phyloP scores from a whole-genome alignment of 2,797 vertebrate genomes.

The Periophthalmus magnuspinnatus region DNA sequence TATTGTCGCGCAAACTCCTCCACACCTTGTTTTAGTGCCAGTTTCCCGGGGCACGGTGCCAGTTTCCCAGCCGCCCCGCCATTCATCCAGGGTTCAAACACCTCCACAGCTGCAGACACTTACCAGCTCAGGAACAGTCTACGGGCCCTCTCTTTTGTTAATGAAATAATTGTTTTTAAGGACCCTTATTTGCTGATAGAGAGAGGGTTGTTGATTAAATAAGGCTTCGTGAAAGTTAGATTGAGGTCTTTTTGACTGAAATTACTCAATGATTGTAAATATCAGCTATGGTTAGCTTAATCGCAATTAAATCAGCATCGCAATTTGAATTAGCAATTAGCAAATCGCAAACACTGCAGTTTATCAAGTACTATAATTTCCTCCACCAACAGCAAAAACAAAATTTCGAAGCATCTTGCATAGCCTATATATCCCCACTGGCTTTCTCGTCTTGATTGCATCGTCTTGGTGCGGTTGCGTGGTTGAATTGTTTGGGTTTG shows the following conservation, averaged over 20 bases:
- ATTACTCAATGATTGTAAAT: not conserved
- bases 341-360: not conserved
- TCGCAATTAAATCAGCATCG: too few relatives aligned
- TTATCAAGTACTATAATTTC: not conserved
- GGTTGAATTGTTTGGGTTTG: constrained; percentile 53
- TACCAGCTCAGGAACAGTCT: constrained; percentile 12
- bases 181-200: not conserved
- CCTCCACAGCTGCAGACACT: constrained; percentile 25
- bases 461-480: constrained; percentile 33
- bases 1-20: not conserved
- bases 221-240: not conserved
- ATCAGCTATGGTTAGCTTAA: too few relatives aligned
- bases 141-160: not conserved
- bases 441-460: not conserved
- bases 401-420: too few relatives aligned
- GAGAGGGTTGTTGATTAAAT: not conserved
- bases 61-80: constrained; percentile 42
- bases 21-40: constrained; percentile 10
- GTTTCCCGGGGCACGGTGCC: constrained; percentile 15
- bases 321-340: too few relatives aligned
- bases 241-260: not conserved
- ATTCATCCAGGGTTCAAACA: constrained; percentile 25
- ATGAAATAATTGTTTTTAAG: constrained; percentile 7
- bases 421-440: not conserved
- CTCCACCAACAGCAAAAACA: too few relatives aligned